A percentile compares a stretch with the other conserved stretches of the same genome.
Conservation (phyloP, 2,888 invertebrate genomes). For the Helobdella robusta region DNA sequence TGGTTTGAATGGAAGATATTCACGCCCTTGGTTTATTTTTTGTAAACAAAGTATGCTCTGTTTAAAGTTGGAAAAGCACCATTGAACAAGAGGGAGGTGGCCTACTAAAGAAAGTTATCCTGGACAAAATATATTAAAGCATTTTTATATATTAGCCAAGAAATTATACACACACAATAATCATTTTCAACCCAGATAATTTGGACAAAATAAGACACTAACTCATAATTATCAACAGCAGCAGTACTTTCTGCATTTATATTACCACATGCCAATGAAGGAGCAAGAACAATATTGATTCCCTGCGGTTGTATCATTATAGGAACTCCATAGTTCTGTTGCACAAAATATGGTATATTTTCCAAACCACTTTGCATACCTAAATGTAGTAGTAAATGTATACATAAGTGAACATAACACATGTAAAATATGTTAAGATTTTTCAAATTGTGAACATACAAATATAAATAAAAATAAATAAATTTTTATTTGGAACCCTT, state of each 20-base stretch:
- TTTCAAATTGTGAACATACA: too few species aligned
- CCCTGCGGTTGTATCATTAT: conserved; percentile 18
- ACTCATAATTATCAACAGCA: conserved; percentile 1
- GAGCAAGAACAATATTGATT: conserved; percentile 21
- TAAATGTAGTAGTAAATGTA: background rate
- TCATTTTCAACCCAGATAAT: background rate
- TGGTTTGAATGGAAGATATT: too few species aligned
- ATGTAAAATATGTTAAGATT: too few species aligned
- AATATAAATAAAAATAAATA: too few species aligned
- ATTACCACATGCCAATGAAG: conserved; percentile 1
- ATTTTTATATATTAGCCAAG: background rate
- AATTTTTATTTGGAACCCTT: too few species aligned
- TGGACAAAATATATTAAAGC: background rate
- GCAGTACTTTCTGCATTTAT: background rate
- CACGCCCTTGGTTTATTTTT: too few species aligned
- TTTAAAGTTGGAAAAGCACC: too few species aligned
- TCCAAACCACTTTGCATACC: conserved; percentile 21
- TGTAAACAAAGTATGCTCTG: too few species aligned
- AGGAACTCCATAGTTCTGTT: conserved; percentile 1
- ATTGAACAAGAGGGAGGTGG: too few species aligned
- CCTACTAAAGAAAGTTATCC: too few species aligned
- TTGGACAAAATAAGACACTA: too few species aligned
- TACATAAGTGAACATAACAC: too few species aligned
- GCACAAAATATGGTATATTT: conserved; percentile 17
- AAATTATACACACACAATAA: background rate